Percentiles rank a stretch among this genome's conserved stretches.
phyloP scores from a whole-genome alignment of 2,113 vertebrate genomes.

The Calidris pygmaea region DNA sequence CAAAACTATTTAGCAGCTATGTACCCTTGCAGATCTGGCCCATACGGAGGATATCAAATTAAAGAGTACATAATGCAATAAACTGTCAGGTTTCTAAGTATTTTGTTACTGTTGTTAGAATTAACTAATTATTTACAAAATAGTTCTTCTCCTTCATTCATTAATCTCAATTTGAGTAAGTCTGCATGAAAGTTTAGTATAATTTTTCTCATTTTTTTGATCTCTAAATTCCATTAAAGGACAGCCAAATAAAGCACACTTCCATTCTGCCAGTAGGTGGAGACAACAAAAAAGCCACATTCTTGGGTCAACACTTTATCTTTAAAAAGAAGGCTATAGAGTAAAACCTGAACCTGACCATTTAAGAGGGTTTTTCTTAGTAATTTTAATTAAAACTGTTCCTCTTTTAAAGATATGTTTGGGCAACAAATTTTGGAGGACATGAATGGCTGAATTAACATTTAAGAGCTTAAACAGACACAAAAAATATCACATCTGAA shows the following conservation, averaged over 20 bases:
- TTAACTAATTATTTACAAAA: not conserved
- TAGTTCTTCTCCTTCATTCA: not conserved
- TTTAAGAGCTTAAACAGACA: not conserved
- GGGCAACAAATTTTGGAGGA: not conserved
- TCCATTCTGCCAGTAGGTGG: not conserved
- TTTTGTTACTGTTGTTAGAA: not conserved
- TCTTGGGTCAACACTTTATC: not conserved
- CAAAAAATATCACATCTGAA: not conserved
- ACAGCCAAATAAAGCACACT: not conserved
- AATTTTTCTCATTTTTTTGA: not conserved
- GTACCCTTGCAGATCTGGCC: not conserved
- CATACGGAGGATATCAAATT: not conserved
- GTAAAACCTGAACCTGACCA: not conserved
- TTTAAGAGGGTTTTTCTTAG: not conserved
- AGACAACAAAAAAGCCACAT: not conserved
- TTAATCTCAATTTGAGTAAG: not conserved
- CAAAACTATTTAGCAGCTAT: not conserved
- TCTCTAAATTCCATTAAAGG: not conserved
- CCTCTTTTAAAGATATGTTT: not conserved
- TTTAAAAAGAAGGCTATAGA: not conserved
- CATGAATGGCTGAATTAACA: not conserved
- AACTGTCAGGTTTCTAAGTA: not conserved
- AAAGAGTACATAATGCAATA: not conserved
- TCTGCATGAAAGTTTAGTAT: not conserved
- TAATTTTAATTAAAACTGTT: not conserved